Evolutionary conservation across 1,140 invertebrate genomes (phyloP), one percentile per base, ranked within the genome.

Genomic region (Saccostrea echinata): DNA sequence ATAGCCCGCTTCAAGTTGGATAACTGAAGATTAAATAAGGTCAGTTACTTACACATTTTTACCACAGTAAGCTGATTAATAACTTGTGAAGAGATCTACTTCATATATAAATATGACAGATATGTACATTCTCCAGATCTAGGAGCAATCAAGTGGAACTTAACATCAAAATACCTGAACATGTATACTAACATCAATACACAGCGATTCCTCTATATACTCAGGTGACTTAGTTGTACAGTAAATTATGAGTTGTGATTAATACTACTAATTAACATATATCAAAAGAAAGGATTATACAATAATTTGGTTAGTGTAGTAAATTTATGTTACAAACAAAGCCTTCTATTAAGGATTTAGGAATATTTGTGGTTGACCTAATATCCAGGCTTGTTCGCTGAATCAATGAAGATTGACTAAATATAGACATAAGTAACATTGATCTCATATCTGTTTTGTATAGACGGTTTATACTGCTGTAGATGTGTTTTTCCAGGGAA

Each of bases 331-430:
- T 43, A 43, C 43, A 43, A 43, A 43, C 43, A 43, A 43, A 43
- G 9, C 43, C 9, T 64, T n/a, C 21, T 64, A 64, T 21, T 64
- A 24, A 18, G 16, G 11, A 6, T 16, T 24, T 21, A 24, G 57
- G 57, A 64, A 21, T 64, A 64, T 64, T 64, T 64, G 57, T 64
- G 68, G 9, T 76, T 76, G 68, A 76, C 68, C 12, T 76, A 76
- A 76, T 24, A 76, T 13, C 27, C 24, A 76, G 27, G 68, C 27
- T 76, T 76, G 11, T 30, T 76, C 3, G 21, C 55, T 61, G 55
- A n/a, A 61, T 61, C 55, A 61, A 61, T 61, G 55, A 61, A 61
- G 1, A 61, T 4, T 61, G 18, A 18, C 13, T 61, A 61, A 43
- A 43, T 43, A 43, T 43, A 43, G 43, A 43, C 43, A 6, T 13